Conservation (phyloP, 2,113 vertebrate species). For the Paradoxurus hermaphroditus region DNA sequence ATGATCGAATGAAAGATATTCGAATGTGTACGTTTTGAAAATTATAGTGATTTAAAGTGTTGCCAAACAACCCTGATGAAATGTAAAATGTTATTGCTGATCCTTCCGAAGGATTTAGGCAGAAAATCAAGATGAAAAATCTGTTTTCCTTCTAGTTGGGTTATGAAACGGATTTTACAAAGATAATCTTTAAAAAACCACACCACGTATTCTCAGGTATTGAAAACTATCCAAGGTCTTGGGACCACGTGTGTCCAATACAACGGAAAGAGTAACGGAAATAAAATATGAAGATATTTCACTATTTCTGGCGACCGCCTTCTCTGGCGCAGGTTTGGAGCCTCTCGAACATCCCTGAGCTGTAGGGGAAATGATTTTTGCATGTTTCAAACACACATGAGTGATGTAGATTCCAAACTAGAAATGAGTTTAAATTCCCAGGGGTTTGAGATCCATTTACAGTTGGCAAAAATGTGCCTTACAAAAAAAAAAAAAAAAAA, state of each 20-base stretch:
- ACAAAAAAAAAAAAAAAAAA: background rate
- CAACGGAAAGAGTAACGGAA: background rate
- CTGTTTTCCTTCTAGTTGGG: background rate
- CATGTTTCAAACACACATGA: slow-evolving; percentile 40
- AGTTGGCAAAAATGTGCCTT: slow-evolving; percentile 45
- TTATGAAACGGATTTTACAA: background rate
- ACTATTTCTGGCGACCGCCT: background rate
- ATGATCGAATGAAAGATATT: background rate
- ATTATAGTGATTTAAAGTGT: background rate
- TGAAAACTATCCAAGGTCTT: background rate
- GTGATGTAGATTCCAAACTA: slow-evolving; percentile 51
- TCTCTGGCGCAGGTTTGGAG: background rate
- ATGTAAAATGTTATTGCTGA: background rate
- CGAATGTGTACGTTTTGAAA: background rate
- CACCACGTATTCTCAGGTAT: background rate
- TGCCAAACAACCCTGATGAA: background rate
- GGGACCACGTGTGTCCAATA: background rate
- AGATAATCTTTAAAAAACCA: slow-evolving; percentile 23
- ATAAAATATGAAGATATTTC: background rate
- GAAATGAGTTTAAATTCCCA: slow-evolving; percentile 57
- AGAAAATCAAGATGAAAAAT: background rate
- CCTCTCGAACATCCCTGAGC: background rate
- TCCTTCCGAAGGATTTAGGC: background rate
- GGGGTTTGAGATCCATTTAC: slow-evolving; percentile 46
- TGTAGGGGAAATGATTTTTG: slow-evolving; percentile 33